Percentiles rank a stretch among this genome's conserved stretches.
These are phyloP conservation scores for Sebastes trivittatus DNA, from an alignment of 2,797 vertebrate genomes.

Conservation along the genomic window DNA sequence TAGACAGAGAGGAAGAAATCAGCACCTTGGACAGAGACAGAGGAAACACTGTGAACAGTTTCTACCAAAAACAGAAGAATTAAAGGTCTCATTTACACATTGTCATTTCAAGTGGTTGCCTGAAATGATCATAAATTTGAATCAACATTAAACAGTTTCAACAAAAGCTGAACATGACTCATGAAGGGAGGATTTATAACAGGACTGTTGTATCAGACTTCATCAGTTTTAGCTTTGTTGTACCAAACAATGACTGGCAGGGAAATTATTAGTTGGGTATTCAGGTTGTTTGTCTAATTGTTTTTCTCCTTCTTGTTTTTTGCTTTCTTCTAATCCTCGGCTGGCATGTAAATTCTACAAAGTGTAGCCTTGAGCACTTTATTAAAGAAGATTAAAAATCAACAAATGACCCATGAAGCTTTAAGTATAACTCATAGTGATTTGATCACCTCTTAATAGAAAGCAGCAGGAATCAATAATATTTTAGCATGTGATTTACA, in stretches of 20 bases:
- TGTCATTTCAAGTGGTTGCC: not conserved
- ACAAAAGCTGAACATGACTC: not conserved
- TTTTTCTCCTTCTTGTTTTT: not conserved
- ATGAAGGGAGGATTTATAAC: not conserved
- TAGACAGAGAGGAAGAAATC: not conserved
- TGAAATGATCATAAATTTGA: not conserved
- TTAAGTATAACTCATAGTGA: not conserved
- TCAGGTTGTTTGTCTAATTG: not conserved
- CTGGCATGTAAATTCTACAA: not conserved
- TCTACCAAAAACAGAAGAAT: not conserved
- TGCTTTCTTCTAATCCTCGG: not conserved
- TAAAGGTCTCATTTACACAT: not conserved
- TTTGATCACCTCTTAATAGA: not conserved
- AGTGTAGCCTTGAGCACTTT: not conserved
- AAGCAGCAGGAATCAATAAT: not conserved
- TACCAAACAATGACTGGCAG: not conserved
- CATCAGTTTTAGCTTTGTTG: not conserved
- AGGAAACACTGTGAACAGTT: not conserved
- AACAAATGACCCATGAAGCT: not conserved
- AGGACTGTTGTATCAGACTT: not conserved
- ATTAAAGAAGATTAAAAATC: not conserved
- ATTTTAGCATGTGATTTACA: not conserved
- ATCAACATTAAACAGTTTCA: not conserved
- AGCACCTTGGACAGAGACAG: slow-evolving; percentile 53
- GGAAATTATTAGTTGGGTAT: too few species aligned